A percentile compares a stretch with the other conserved stretches of the same genome.
Evolutionary conservation across 2,888 invertebrate genomes (phyloP).

Genomic region (Cataglyphis altisquamis): DNA sequence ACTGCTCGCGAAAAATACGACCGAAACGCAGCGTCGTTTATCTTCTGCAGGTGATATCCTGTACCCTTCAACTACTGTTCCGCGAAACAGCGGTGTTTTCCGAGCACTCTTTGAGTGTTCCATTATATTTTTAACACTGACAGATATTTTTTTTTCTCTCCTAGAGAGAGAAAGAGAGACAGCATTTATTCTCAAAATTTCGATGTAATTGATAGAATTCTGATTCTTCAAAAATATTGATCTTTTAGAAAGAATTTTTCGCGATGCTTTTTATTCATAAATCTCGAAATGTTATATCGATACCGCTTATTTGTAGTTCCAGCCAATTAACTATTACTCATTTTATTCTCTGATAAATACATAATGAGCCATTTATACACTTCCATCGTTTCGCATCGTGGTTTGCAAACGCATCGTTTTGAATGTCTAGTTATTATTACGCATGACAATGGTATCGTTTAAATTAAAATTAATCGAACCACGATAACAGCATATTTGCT

Average conservation of each 20-base stretch:
- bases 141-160: not conserved
- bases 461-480: slow-evolving; percentile 35
- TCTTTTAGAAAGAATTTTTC: not conserved
- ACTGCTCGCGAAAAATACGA: slow-evolving; percentile 18
- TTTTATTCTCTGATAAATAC: not conserved
- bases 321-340: slow-evolving; percentile 17
- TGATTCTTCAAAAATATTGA: not conserved
- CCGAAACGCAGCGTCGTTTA: slow-evolving; percentile 6
- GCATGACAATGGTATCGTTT: not conserved
- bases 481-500: slow-evolving; percentile 13
- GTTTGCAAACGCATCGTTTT: not conserved
- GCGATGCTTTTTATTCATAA: not conserved
- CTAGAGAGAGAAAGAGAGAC: too few relatives aligned
- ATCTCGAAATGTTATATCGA: not conserved
- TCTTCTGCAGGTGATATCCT: not conserved
- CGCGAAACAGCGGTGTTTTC: too few relatives aligned
- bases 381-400: not conserved
- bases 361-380: not conserved
- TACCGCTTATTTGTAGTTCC: not conserved
- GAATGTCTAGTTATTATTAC: slow-evolving; percentile 14
- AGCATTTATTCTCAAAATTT: not conserved
- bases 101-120: not conserved
- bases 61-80: not conserved
- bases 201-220: not conserved
- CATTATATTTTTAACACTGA: not conserved